Evolutionary conservation across 92 coral and sea anemone species (phyloP).

Genomic region (Heteractis magnifica): DNA sequence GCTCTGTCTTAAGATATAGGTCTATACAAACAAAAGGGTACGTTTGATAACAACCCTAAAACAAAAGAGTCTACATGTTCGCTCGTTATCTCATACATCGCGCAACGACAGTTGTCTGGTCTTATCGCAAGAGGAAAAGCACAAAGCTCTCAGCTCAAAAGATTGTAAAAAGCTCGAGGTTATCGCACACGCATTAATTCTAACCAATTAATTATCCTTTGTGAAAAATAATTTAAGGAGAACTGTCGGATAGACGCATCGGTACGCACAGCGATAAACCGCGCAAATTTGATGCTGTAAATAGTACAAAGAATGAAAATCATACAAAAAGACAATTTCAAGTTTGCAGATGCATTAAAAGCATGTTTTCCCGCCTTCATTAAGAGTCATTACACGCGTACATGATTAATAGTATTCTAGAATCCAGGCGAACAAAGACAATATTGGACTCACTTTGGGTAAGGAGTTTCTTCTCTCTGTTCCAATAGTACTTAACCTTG

Average conservation of each 20-base stretch:
- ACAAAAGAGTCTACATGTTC: neutral
- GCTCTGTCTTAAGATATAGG: conserved; percentile 1
- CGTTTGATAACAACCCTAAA: neutral
- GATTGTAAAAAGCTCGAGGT: neutral
- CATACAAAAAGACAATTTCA: neutral
- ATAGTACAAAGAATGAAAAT: neutral
- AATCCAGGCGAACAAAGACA: neutral
- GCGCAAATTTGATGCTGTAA: neutral
- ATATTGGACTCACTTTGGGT: conserved; percentile 27
- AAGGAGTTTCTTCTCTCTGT: conserved; percentile 41
- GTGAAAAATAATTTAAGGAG: neutral
- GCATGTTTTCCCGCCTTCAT: conserved; percentile 21
- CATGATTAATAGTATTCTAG: conserved; percentile 23
- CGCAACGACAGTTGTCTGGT: neutral
- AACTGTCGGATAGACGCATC: neutral
- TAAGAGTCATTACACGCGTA: neutral
- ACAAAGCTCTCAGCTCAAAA: neutral
- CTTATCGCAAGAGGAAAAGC: neutral
- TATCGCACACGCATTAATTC: neutral
- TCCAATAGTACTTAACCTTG: conserved; percentile 65
- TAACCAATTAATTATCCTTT: neutral
- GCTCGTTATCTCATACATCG: neutral
- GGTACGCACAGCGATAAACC: too few species aligned
- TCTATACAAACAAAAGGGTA: conserved; percentile 2
- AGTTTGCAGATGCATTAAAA: neutral